A percentile compares a stretch with the other conserved stretches of the same genome.
Conservation (phyloP, 2,888 invertebrate species). For the Melieria picta region DNA sequence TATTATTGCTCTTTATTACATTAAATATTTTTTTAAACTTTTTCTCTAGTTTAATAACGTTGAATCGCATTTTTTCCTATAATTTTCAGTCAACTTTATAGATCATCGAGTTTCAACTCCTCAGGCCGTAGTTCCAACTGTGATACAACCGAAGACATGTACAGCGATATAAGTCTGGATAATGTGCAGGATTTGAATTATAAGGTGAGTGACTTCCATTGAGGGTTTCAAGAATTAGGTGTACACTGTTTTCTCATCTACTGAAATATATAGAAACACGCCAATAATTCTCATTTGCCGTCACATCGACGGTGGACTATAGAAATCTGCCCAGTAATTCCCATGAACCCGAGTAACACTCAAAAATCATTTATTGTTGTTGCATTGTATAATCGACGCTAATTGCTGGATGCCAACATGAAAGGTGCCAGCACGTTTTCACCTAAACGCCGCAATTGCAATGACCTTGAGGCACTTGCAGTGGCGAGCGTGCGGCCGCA, state of each 20-base stretch:
- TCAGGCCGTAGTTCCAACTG: slow-evolving; percentile 91
- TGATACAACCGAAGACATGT: slow-evolving; percentile 94
- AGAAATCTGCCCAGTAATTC: too few species aligned
- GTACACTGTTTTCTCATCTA: too few species aligned
- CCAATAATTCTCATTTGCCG: too few species aligned
- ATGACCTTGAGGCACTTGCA: slow-evolving; percentile 30
- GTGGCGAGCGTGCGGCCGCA: too few species aligned
- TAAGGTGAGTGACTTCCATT: slow-evolving; percentile 72
- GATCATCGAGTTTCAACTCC: slow-evolving; percentile 93
- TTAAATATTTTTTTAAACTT: neutral
- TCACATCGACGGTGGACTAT: too few species aligned
- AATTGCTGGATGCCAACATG: neutral
- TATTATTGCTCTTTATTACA: too few species aligned
- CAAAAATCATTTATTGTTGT: too few species aligned
- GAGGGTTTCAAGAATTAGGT: neutral
- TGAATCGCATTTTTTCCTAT: too few species aligned
- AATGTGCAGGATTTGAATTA: slow-evolving; percentile 94
- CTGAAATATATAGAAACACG: too few species aligned
- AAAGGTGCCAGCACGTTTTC: neutral
- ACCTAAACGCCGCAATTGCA: slow-evolving; percentile 22
- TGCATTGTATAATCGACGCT: too few species aligned
- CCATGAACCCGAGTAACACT: too few species aligned
- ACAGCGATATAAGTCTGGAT: slow-evolving; percentile 91
- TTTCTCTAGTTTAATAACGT: slow-evolving; percentile 29
- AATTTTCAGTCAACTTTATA: slow-evolving; percentile 83